Base-by-base conservation (phyloP, 2,797 vertebrate genomes). In the Melanotaenia maccullochi region DNA sequence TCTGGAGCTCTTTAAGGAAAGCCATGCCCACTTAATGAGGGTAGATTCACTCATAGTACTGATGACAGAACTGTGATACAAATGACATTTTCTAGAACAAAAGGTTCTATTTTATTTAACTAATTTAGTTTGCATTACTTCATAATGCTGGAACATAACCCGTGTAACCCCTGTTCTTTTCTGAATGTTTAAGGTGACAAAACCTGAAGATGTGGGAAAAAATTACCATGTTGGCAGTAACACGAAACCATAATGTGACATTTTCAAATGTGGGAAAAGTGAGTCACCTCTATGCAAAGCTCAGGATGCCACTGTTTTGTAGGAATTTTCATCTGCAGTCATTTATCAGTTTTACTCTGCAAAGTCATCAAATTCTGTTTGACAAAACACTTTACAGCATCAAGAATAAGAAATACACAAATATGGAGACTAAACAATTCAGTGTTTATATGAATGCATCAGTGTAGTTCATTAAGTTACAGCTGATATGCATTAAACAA, bases 1-100 rank as follows among this genome's bases (percentile, higher is more conserved):
- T 97, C 88, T 98, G 96, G 96, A 94, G 78, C 44, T 89, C 89
- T 24, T 75, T 98, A 35, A 87, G 13, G 47, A 96, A 95, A 71
- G 84, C 91, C 14, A 92, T 98, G 95, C 96, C 96, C 1, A 9
- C 85, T 42, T 25, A 69, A 30, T 35, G 25, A 60, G 12, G 13
- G 49, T 35, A 5, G 4, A 24, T 40, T 73, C 65, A 42, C 24
- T 71, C 16, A 40, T 1, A 66, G 16, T 14, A 55, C 9, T 18
- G 40, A 33, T 24, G 18, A 75, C 30, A 22, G 0, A 3, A 62
- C 14, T 52, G 22, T 20, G 5, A 54, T 47, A 13, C 14, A 3
- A 13, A 16, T 22, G 35, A 9, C 3, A 18, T 3, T 56, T 47
- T 24, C 32, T 8, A 33, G 6, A 47, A 47, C 44, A 18, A 2